Evolutionary conservation across 2,113 vertebrate genomes (phyloP).

Genomic region (Erythrocercus mccallii): DNA sequence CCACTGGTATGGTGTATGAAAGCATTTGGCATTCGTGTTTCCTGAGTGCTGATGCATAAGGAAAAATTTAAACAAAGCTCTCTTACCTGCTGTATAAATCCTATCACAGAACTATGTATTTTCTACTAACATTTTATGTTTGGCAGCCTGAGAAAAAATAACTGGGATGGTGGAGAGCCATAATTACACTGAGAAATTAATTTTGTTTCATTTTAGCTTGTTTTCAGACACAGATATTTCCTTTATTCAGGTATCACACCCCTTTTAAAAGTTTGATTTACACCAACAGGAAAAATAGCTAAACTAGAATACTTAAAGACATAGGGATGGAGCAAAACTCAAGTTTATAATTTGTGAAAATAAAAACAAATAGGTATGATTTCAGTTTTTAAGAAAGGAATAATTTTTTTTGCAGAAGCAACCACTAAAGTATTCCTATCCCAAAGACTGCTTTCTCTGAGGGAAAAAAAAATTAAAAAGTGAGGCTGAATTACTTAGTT

Average conservation of each 20-base stretch:
- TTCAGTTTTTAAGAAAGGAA: not conserved
- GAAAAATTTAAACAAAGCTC: not conserved
- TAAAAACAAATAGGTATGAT: not conserved
- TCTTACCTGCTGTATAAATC: not conserved
- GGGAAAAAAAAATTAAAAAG: not conserved
- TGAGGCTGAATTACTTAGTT: not conserved
- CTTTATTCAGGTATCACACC: not conserved
- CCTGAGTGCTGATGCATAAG: not conserved
- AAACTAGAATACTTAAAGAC: not conserved
- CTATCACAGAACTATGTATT: not conserved
- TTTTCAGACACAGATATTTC: not conserved
- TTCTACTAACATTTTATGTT: not conserved
- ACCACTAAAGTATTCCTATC: not conserved
- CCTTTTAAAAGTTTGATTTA: not conserved
- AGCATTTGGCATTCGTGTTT: not conserved
- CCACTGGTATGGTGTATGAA: accelerated
- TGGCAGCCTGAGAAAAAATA: not conserved
- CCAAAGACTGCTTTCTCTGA: not conserved
- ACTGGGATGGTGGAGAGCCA: not conserved
- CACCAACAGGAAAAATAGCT: not conserved
- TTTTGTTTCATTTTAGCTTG: not conserved
- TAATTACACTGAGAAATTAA: not conserved
- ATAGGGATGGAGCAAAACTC: not conserved
- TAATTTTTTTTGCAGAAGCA: not conserved
- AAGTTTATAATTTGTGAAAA: not conserved